phyloP scores from a whole-genome alignment of 2,113 vertebrate species.

The Tapirus terrestris region DNA sequence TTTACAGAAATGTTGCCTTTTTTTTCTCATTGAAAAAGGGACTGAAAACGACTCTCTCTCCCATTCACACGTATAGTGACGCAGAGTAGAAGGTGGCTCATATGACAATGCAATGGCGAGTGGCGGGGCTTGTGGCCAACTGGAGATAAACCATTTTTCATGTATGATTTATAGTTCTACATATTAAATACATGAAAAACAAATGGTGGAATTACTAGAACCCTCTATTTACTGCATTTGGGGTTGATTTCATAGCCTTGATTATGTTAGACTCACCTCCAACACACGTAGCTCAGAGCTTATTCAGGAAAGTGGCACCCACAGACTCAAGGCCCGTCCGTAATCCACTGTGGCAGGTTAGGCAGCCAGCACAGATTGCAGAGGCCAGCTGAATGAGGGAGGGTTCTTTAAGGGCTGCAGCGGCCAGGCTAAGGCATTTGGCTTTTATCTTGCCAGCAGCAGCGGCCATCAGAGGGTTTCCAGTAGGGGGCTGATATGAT shows the following conservation, averaged over 20 bases:
- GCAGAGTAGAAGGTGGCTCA: background rate
- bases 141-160: background rate
- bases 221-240: background rate
- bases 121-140: background rate
- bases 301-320: background rate
- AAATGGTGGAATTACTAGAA: background rate
- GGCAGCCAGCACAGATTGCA: background rate
- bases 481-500: slow-evolving; percentile 56
- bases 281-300: rapidly evolving
- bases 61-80: no score
- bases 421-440: background rate
- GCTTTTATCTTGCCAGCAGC: slow-evolving; percentile 60
- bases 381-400: background rate
- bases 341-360: rapidly evolving
- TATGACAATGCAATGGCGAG: rapidly evolving
- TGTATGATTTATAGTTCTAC: background rate
- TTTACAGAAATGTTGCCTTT: background rate
- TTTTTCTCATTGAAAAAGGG: background rate
- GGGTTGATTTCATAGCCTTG: background rate
- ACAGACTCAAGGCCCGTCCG: background rate
- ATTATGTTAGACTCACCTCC: background rate
- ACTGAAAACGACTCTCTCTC: background rate
- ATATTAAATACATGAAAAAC: background rate
- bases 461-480: slow-evolving; percentile 29
- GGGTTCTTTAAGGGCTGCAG: background rate